Conservation (phyloP, 2,113 vertebrate species). For the Galemys pyrenaicus region DNA sequence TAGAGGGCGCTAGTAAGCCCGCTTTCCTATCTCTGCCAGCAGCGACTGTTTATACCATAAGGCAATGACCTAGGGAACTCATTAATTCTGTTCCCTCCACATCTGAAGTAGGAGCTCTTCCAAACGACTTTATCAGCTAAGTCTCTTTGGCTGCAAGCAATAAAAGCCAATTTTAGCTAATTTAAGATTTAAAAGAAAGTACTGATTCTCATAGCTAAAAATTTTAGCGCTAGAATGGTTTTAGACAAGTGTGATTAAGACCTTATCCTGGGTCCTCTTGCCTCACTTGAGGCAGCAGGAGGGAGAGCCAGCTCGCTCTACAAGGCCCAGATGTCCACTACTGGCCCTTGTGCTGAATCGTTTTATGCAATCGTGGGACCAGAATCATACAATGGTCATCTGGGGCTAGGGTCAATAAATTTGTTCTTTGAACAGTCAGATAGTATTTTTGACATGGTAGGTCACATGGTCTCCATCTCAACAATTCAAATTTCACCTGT, state of each 20-base stretch:
- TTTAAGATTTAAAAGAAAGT: conserved; percentile 37
- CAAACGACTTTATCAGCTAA: background rate
- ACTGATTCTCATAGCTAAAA: background rate
- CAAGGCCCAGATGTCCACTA: background rate
- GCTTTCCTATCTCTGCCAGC: background rate
- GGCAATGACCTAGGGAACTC: conserved; percentile 6
- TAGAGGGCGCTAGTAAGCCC: background rate
- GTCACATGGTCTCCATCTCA: background rate
- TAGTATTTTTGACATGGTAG: background rate
- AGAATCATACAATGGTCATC: background rate
- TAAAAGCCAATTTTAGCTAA: conserved; percentile 39
- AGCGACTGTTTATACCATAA: background rate
- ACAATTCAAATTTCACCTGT: background rate
- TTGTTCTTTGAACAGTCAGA: background rate
- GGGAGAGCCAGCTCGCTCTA: background rate
- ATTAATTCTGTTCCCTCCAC: conserved; percentile 27
- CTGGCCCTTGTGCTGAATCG: background rate
- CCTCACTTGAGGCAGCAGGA: background rate
- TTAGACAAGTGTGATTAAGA: conserved; percentile 12
- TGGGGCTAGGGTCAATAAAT: background rate
- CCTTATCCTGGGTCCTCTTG: background rate
- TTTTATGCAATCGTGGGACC: background rate
- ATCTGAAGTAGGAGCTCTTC: conserved; percentile 6
- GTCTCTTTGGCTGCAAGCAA: conserved; percentile 13
- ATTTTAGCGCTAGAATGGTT: background rate